Conservation (phyloP, 1,140 invertebrate genomes). For the Ganaspis sp. region DNA sequence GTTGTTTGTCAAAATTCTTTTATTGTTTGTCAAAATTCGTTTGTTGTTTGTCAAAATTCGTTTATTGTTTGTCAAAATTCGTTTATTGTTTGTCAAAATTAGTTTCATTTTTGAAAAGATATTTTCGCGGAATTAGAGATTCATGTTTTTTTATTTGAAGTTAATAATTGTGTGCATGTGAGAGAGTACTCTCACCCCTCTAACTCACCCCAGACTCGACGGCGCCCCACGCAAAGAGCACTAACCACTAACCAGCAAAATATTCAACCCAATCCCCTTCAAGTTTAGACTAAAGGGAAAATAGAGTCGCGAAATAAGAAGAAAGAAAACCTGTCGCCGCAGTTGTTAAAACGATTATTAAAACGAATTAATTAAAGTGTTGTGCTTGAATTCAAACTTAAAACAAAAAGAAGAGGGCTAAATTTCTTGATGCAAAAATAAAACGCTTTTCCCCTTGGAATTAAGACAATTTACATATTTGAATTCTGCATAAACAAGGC, state of each 20-base stretch:
- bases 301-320: not conserved
- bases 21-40: not conserved
- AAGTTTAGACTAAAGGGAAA: not conserved
- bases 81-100: not conserved
- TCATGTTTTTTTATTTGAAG: conserved; percentile 45
- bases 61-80: not conserved
- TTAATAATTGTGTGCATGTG: conserved; percentile 45
- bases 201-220: conserved; percentile 62
- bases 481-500: no score
- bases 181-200: conserved; percentile 60
- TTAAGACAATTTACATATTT: no score
- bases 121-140: not conserved
- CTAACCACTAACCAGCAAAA: conserved; percentile 34
- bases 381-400: not conserved
- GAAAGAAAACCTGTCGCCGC: not conserved
- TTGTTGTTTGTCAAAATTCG: not conserved
- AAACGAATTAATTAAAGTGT: conserved; percentile 18
- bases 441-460: no score
- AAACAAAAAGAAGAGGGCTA: no score
- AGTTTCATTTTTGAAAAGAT: not conserved
- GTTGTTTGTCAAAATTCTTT: no score
- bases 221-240: conserved; percentile 62
- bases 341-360: not conserved
- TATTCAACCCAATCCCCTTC: conserved; percentile 7
- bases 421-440: no score